Percentiles rank a stretch among this genome's conserved stretches.
phyloP scores from a whole-genome alignment of 2,797 vertebrate species.

The Pampus argenteus region DNA sequence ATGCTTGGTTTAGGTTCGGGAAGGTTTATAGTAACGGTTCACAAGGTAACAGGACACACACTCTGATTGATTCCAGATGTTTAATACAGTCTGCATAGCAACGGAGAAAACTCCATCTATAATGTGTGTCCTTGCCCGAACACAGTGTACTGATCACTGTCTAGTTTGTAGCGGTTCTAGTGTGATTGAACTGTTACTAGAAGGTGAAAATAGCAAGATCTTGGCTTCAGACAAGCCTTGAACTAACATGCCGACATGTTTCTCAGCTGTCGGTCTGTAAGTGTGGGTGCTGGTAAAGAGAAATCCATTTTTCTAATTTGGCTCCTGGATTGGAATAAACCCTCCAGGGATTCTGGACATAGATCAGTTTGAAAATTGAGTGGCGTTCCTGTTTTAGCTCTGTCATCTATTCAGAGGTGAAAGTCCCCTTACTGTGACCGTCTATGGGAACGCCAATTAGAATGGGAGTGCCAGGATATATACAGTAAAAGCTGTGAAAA shows the following conservation, averaged over 20 bases:
- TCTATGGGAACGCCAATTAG: conserved; percentile 40
- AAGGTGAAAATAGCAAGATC: conserved; percentile 6
- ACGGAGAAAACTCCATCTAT: not conserved
- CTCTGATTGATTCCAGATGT: not conserved
- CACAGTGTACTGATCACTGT: not conserved
- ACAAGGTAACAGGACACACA: too few species aligned
- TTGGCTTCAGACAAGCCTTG: not conserved
- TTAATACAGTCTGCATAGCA: not conserved
- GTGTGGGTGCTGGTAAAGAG: conserved; percentile 31
- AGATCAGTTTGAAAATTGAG: conserved; percentile 55
- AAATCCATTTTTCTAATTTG: conserved; percentile 70
- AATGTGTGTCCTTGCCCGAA: not conserved
- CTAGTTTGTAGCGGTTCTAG: not conserved
- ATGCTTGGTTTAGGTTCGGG: too few species aligned
- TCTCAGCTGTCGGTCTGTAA: too few species aligned
- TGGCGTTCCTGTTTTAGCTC: conserved; percentile 45
- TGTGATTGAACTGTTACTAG: not conserved
- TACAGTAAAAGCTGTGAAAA: conserved; percentile 22
- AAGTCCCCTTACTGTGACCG: conserved; percentile 2
- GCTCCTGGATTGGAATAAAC: conserved; percentile 51
- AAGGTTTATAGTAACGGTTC: too few species aligned
- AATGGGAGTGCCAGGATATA: conserved; percentile 17
- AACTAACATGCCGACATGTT: conserved; percentile 32
- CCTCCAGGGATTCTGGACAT: conserved; percentile 32
- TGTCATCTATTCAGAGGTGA: conserved; percentile 36